These are phyloP conservation scores for Parazoanthus atlanticus DNA, from an alignment of 92 coral and sea anemone genomes.

Conservation along the genomic window DNA sequence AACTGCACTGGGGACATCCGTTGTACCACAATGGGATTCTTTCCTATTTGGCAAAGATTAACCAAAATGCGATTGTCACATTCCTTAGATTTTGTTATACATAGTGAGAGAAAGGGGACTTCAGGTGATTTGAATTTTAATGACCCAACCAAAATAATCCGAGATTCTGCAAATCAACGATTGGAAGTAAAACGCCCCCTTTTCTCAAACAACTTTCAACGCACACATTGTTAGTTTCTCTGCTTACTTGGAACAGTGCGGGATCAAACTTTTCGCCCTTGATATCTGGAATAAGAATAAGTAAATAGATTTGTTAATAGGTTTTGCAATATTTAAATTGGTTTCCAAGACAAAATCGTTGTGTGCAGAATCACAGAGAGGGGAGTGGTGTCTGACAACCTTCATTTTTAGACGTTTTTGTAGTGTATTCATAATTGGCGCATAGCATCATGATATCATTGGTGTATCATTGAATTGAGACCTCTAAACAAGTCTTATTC, in stretches of 20 bases:
- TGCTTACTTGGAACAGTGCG: slow-evolving; percentile 8
- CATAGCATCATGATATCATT: too few relatives aligned
- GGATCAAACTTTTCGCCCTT: slow-evolving; percentile 16
- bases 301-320: background rate
- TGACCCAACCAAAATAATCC: background rate
- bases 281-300: slow-evolving; percentile 6
- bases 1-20: background rate
- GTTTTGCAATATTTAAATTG: background rate
- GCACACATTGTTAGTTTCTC: background rate
- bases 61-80: background rate
- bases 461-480: too few relatives aligned
- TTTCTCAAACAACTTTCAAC: background rate
- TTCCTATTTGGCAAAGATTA: background rate
- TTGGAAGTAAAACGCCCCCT: background rate
- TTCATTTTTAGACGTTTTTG: too few relatives aligned
- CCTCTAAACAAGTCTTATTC: too few relatives aligned
- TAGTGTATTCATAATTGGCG: too few relatives aligned
- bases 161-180: background rate
- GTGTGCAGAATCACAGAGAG: too few relatives aligned
- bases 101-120: background rate
- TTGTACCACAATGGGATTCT: background rate
- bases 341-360: too few relatives aligned
- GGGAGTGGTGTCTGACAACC: background rate
- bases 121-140: background rate
- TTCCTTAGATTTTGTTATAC: background rate